Evolutionary conservation across 2,888 invertebrate genomes (phyloP).

Genomic region (Pasiphila rectangulata): DNA sequence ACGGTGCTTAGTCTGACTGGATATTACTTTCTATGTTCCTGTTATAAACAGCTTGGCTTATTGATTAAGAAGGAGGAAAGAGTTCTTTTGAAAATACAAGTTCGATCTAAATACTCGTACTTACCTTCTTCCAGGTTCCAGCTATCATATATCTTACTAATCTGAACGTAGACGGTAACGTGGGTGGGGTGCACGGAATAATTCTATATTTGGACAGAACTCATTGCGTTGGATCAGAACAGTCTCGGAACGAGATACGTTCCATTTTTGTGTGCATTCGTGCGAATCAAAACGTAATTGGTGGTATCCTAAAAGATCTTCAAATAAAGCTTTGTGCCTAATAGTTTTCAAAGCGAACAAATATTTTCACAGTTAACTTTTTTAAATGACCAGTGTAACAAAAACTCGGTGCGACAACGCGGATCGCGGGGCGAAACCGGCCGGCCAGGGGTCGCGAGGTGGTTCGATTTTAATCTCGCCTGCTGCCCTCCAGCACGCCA

Average conservation of each 20-base stretch:
- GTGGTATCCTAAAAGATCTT: too few species aligned
- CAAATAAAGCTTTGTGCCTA: neutral
- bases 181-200: constrained; percentile 44
- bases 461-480: constrained; percentile 63
- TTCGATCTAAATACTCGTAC: constrained; percentile 36
- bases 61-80: too few species aligned
- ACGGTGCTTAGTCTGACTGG: too few species aligned
- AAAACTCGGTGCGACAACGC: constrained; percentile 6
- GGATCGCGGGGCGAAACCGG: constrained; percentile 26
- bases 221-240: constrained; percentile 47
- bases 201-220: constrained; percentile 53
- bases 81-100: too few species aligned
- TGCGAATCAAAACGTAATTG: too few species aligned
- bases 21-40: too few species aligned
- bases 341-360: constrained; percentile 10
- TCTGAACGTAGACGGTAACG: constrained; percentile 33
- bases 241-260: constrained; percentile 37
- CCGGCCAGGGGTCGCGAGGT: constrained; percentile 48
- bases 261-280: constrained; percentile 24
- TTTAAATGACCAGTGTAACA: constrained; percentile 19
- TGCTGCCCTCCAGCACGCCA: constrained; percentile 51
- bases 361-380: constrained; percentile 20
- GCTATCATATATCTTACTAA: constrained; percentile 31
- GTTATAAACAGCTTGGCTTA: too few species aligned
- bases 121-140: constrained; percentile 28